Conservation (phyloP, 1,140 invertebrate genomes). For the Hormaphis cornu region DNA sequence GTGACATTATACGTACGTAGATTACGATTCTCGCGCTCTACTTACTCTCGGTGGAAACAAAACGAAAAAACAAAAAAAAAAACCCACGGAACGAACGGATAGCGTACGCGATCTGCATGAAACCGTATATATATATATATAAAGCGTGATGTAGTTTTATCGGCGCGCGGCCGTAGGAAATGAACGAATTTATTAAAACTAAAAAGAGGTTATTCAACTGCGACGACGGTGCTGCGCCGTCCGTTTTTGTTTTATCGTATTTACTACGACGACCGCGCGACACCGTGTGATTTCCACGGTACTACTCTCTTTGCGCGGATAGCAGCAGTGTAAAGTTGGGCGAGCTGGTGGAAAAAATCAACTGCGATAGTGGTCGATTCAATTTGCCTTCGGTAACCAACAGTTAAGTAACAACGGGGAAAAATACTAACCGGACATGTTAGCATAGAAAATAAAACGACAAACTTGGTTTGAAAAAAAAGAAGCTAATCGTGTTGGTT, state of each 20-base stretch:
- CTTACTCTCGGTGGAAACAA: background rate
- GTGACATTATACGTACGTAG: background rate
- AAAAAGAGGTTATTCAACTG: slow-evolving; percentile 17
- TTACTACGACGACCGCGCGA: background rate
- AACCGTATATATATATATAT: too few species aligned
- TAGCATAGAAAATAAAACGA: too few species aligned
- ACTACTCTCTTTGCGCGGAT: too few species aligned
- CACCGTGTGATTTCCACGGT: background rate
- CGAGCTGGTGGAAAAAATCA: too few species aligned
- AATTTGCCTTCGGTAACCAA: too few species aligned
- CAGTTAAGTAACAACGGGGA: too few species aligned
- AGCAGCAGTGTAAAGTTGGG: too few species aligned
- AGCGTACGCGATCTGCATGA: too few species aligned
- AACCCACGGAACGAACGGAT: background rate
- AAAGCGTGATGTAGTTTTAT: slow-evolving; percentile 22
- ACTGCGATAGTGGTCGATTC: too few species aligned
- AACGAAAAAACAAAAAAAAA: background rate
- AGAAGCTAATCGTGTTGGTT: too few species aligned
- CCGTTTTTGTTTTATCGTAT: background rate
- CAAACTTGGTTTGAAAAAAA: too few species aligned
- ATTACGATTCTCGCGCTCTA: background rate
- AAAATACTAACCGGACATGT: too few species aligned
- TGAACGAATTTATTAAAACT: slow-evolving; percentile 7
- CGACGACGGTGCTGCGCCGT: background rate
- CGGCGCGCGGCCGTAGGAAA: background rate